Conservation (phyloP, 2,888 invertebrate species). For the Zonitis immaculata region DNA sequence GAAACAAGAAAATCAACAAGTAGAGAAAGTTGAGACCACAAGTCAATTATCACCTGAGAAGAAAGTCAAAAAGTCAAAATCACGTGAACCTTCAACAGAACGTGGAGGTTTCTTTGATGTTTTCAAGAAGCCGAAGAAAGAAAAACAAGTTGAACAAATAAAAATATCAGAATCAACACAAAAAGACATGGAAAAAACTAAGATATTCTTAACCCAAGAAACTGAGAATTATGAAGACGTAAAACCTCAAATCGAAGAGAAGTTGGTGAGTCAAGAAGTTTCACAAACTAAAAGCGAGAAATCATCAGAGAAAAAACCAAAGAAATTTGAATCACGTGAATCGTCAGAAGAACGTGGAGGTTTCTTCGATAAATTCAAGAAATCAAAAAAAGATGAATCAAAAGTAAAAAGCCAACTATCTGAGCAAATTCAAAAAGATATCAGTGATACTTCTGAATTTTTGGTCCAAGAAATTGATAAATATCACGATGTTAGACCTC, state of each 20-base stretch:
- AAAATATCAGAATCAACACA: constrained; percentile 17
- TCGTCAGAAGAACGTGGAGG: constrained; percentile 1
- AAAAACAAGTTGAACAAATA: constrained; percentile 5
- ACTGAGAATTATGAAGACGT: constrained; percentile 28
- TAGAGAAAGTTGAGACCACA: too few species aligned
- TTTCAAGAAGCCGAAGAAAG: background rate
- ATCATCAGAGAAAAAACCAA: background rate
- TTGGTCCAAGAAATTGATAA: constrained; percentile 14
- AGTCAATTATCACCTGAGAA: too few species aligned
- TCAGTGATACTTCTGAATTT: constrained; percentile 11
- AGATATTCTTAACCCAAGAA: constrained; percentile 27
- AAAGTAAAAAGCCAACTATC: constrained; percentile 6
- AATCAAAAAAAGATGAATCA: constrained; percentile 9
- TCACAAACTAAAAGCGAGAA: background rate
- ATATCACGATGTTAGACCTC: constrained; percentile 19
- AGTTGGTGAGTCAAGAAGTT: background rate
- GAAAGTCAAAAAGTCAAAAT: too few species aligned
- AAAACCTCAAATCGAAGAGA: constrained; percentile 11
- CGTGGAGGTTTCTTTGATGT: background rate
- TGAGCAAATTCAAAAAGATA: constrained; percentile 9
- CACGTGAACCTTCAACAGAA: too few species aligned
- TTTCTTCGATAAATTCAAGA: constrained; percentile 7
- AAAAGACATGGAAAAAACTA: constrained; percentile 25
- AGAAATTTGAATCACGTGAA: background rate
- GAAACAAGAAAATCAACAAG: too few species aligned